Evolutionary conservation across 2,113 vertebrate species (phyloP).

Genomic region (Epinephelus cyanopodus): DNA sequence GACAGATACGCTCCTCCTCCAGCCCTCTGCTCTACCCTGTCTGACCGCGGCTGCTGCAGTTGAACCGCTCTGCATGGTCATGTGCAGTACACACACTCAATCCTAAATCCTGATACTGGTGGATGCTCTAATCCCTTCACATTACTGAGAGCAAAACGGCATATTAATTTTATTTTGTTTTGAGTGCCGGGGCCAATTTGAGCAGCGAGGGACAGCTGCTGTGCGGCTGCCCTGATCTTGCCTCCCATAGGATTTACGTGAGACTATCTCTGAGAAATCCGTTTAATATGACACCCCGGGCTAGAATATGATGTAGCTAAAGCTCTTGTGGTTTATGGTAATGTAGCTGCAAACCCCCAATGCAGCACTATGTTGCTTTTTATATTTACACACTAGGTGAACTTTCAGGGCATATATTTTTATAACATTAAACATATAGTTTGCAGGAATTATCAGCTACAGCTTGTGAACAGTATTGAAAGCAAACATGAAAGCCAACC

Average conservation of each 20-base stretch:
- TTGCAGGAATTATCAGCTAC: no score
- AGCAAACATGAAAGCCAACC: no score
- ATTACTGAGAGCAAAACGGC: conserved; percentile 58
- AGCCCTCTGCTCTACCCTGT: conserved; percentile 8
- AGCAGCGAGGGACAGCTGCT: conserved; percentile 53
- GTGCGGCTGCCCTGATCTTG: conserved; percentile 45
- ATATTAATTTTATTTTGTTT: conserved; percentile 77
- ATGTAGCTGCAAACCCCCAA: conserved; percentile 29
- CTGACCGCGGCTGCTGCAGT: conserved; percentile 32
- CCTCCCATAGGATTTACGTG: conserved; percentile 61
- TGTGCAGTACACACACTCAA: conserved; percentile 46
- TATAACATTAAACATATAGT: background rate
- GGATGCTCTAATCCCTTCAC: conserved; percentile 65
- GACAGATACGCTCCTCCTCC: conserved; percentile 41
- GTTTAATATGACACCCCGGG: conserved; percentile 65
- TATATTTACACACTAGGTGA: conserved; percentile 27
- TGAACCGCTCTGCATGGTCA: conserved; percentile 31
- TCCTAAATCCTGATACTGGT: conserved; percentile 66
- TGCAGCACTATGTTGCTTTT: conserved; percentile 21
- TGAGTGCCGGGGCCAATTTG: conserved; percentile 65
- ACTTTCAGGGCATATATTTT: background rate
- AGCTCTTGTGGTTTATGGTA: conserved; percentile 51
- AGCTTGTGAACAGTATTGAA: no score
- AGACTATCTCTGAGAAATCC: conserved; percentile 65
- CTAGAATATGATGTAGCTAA: conserved; percentile 35